Base-by-base conservation (phyloP, 2,113 vertebrate genomes). In the Paradoxurus hermaphroditus region DNA sequence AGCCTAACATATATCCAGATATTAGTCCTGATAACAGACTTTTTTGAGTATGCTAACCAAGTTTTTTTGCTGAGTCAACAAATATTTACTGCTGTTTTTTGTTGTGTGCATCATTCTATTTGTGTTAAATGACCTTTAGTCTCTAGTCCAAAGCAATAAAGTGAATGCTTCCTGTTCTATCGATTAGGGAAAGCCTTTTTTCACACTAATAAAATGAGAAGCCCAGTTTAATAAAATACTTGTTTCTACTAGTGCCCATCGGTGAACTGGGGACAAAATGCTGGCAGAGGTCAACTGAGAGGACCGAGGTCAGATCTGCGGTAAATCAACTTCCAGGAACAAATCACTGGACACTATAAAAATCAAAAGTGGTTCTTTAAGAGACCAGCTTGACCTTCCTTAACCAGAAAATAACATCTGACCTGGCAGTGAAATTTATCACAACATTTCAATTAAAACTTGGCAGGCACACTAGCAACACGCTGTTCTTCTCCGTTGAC, bases 401-500 rank as follows among this genome's bases (percentile, higher is more conserved):
- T 99, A 99, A 98, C 98, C 98, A 98, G 98, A 98, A 98, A 97
- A 98, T 98, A 98, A 99, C 97, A 96, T 99, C 98, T 99, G 99
- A 99, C 99, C 98, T 97, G 92, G 90, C 78, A 96, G 98, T 97
- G 98, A 99, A 98, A 99, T 99, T 98, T 99, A 99, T 99, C 99
- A 99, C 98, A 99, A 99, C 98, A 98, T 99, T 99, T 99, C 99
- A 99, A 98, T 99, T 99, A 99, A 99, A 99, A 98, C 82, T 97
- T 99, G 99, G 98, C 98, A 98, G 98, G 88, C 97, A 86, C 56
- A 82, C 91, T 90, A 98, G 97, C 96, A 98, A 97, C 98, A 97
- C 78, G 84, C 95, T 97, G 93, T 78, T n/a, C 63, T 91, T 68
- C 95, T 97, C 86, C 90, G 97, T 75, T 99, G 98, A 99, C 98